A percentile compares a stretch with the other conserved stretches of the same genome.
phyloP scores from a whole-genome alignment of 2,113 vertebrate species.

The Tapirus terrestris region DNA sequence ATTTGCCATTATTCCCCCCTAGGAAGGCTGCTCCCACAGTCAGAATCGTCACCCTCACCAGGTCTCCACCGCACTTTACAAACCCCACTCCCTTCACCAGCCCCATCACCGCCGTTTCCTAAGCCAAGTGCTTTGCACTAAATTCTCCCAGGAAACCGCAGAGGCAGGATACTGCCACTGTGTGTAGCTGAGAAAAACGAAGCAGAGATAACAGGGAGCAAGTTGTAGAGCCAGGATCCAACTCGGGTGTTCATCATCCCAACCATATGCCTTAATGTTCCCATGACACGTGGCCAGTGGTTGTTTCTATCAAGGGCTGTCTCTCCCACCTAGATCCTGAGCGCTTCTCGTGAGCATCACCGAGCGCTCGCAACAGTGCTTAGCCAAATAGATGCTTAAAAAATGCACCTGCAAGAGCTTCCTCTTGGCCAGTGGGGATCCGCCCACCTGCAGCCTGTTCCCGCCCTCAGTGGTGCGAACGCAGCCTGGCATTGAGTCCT shows the following conservation, averaged over 20 bases:
- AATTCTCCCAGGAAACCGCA: not conserved
- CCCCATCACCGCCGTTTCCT: not conserved
- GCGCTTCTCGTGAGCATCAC: not conserved
- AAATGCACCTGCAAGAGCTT: not conserved
- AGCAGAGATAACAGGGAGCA: not conserved
- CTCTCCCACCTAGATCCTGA: not conserved
- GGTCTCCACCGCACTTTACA: not conserved
- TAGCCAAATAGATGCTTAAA: not conserved
- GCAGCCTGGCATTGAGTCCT: accelerated
- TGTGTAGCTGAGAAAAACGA: not conserved
- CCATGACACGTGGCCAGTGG: accelerated
- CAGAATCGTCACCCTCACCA: accelerated
- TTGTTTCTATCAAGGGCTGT: not conserved
- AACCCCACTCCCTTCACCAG: not conserved
- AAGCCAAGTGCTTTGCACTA: not conserved
- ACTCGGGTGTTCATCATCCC: accelerated
- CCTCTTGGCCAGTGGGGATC: not conserved
- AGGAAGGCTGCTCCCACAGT: not conserved
- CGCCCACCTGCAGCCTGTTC: accelerated
- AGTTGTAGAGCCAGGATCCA: not conserved
- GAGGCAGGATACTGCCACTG: too few relatives aligned
- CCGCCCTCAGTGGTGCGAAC: accelerated
- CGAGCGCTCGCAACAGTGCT: accelerated
- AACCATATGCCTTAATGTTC: not conserved
- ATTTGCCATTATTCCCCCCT: accelerated